A percentile compares a stretch with the other conserved stretches of the same genome.
phyloP scores from a whole-genome alignment of 2,797 vertebrate genomes.

The Squalus acanthias region DNA sequence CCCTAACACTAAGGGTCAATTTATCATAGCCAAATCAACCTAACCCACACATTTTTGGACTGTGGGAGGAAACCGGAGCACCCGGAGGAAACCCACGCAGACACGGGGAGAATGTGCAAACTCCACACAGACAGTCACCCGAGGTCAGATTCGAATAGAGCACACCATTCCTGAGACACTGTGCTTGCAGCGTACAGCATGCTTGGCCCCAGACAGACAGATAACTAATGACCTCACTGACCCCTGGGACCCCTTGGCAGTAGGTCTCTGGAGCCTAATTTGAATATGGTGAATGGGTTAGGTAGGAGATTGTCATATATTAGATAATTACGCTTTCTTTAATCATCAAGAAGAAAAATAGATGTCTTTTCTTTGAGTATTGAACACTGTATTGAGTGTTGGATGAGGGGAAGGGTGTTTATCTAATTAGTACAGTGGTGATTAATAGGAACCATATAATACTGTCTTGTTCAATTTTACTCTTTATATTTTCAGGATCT shows the following conservation, averaged over 20 bases:
- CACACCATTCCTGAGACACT: background rate
- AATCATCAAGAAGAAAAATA: background rate
- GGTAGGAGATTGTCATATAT: background rate
- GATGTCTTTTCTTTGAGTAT: background rate
- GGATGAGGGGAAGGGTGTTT: background rate
- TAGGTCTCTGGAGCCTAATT: background rate
- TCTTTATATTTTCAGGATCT: conserved; percentile 22
- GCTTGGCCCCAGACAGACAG: background rate
- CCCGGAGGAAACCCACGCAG: too few relatives aligned
- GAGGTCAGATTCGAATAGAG: background rate
- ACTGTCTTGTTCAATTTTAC: background rate
- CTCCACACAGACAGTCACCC: too few relatives aligned
- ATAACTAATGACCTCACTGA: background rate
- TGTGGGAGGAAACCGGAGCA: too few relatives aligned
- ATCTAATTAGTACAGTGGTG: background rate
- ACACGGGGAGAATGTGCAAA: too few relatives aligned
- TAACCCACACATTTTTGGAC: too few relatives aligned
- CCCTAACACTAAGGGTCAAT: too few relatives aligned
- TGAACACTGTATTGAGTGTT: background rate
- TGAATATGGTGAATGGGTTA: background rate
- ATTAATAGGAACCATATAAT: background rate
- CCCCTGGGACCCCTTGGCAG: background rate
- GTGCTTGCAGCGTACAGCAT: background rate
- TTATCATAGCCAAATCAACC: too few relatives aligned
- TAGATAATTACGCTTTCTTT: background rate